These are phyloP conservation scores for Bergia sp. DNA, from an alignment of 92 coral and sea anemone species.

Conservation along the genomic window DNA sequence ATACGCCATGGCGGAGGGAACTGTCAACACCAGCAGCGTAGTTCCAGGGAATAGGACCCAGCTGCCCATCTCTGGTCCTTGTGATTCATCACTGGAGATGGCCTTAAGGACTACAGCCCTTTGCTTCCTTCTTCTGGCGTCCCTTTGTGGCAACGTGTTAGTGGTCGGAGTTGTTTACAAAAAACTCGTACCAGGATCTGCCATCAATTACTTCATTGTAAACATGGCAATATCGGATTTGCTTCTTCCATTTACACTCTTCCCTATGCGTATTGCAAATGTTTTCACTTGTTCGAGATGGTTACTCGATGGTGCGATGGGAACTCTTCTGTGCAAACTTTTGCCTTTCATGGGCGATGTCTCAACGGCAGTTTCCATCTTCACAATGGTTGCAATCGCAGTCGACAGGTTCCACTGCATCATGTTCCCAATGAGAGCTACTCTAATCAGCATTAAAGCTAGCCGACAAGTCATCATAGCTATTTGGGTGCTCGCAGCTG, in stretches of 20 bases:
- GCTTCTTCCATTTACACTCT: neutral
- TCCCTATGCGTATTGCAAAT: neutral
- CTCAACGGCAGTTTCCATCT: conserved; percentile 22
- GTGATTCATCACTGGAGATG: neutral
- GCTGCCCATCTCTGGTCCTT: neutral
- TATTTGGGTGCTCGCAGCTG: conserved; percentile 12
- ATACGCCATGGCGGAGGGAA: neutral
- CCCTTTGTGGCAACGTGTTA: conserved; percentile 3
- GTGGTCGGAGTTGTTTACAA: neutral
- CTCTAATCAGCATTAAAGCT: neutral
- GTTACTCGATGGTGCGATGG: neutral
- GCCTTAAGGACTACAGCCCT: neutral
- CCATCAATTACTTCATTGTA: conserved; percentile 1
- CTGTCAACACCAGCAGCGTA: neutral
- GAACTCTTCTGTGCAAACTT: conserved; percentile 29
- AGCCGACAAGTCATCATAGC: neutral
- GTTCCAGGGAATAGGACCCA: neutral
- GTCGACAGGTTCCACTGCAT: conserved; percentile 35
- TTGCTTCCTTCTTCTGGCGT: neutral
- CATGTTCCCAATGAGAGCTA: conserved; percentile 26
- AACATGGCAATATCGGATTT: conserved; percentile 33
- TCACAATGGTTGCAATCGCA: conserved; percentile 31
- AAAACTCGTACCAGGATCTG: conserved; percentile 16
- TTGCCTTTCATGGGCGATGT: conserved; percentile 12
- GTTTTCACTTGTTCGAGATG: conserved; percentile 19